Evolutionary conservation across 2,888 invertebrate genomes (phyloP).

Genomic region (Carterocephalus palaemon): DNA sequence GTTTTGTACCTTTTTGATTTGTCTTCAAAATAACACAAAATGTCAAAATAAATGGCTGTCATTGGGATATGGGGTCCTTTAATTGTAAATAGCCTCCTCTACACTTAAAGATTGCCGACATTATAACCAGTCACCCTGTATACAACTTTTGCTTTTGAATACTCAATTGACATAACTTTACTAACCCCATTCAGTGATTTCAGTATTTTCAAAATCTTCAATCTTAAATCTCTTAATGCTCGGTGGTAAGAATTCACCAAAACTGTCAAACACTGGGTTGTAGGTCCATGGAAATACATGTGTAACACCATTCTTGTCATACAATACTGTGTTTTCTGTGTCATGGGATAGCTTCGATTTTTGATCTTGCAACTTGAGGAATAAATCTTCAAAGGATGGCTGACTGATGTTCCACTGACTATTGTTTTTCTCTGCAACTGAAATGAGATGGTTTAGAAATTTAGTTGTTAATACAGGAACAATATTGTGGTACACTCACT

Average conservation of each 20-base stretch:
- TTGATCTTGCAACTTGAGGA: conserved; percentile 50
- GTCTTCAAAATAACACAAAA: too few species aligned
- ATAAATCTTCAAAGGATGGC: conserved; percentile 57
- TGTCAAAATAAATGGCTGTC: too few species aligned
- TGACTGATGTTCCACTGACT: conserved; percentile 33
- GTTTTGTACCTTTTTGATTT: too few species aligned
- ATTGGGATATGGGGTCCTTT: too few species aligned
- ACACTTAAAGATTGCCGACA: neutral
- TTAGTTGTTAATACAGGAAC: neutral
- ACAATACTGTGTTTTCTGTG: conserved; percentile 42
- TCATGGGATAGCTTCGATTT: conserved; percentile 37
- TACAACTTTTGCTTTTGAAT: neutral
- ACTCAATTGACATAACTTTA: neutral
- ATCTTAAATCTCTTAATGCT: conserved; percentile 78
- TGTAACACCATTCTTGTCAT: conserved; percentile 56
- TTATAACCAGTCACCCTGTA: neutral
- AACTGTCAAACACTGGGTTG: conserved; percentile 66
- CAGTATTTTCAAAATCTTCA: conserved; percentile 69
- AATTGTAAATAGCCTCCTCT: neutral
- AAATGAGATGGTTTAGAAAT: conserved; percentile 28
- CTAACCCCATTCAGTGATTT: conserved; percentile 79
- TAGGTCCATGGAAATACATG: conserved; percentile 78
- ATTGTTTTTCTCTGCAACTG: conserved; percentile 49
- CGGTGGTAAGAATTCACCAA: conserved; percentile 75
- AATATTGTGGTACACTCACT: too few species aligned